These are phyloP conservation scores for Limosa lapponica DNA, from an alignment of 2,797 vertebrate species.

Conservation along the genomic window DNA sequence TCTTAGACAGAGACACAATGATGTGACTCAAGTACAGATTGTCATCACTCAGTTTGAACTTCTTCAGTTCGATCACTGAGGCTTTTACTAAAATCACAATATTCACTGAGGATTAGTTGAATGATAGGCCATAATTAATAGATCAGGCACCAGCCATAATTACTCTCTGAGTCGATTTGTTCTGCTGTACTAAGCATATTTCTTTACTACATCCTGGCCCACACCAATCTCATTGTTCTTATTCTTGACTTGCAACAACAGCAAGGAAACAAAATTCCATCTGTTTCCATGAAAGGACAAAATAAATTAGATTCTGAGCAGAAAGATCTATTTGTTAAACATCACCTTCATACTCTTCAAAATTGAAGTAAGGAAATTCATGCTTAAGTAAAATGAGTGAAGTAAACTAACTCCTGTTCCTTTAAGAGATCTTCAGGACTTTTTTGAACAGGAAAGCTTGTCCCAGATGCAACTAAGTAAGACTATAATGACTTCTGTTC, in stretches of 20 bases:
- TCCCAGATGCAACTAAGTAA: not conserved
- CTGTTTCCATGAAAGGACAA: not conserved
- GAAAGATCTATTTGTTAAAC: not conserved
- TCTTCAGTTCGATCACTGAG: not conserved
- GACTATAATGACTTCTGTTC: not conserved
- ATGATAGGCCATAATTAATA: constrained; percentile 18
- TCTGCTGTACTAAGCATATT: not conserved
- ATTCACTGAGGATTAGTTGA: not conserved
- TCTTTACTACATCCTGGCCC: not conserved
- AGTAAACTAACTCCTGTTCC: not conserved
- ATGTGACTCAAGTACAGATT: not conserved
- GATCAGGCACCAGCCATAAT: not conserved
- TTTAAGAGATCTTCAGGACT: not conserved
- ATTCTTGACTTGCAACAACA: not conserved
- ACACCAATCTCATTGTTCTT: not conserved
- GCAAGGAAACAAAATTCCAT: constrained; percentile 20
- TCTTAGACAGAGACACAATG: not conserved
- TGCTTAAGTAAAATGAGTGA: not conserved
- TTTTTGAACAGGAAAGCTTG: not conserved
- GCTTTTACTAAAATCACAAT: constrained; percentile 2
- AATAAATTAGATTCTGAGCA: not conserved
- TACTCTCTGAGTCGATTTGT: not conserved
- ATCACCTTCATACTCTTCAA: not conserved
- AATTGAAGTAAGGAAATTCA: not conserved
- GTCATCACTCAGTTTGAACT: not conserved